Base-by-base conservation (phyloP, 2,113 vertebrate genomes). In the Urocolius indicus region DNA sequence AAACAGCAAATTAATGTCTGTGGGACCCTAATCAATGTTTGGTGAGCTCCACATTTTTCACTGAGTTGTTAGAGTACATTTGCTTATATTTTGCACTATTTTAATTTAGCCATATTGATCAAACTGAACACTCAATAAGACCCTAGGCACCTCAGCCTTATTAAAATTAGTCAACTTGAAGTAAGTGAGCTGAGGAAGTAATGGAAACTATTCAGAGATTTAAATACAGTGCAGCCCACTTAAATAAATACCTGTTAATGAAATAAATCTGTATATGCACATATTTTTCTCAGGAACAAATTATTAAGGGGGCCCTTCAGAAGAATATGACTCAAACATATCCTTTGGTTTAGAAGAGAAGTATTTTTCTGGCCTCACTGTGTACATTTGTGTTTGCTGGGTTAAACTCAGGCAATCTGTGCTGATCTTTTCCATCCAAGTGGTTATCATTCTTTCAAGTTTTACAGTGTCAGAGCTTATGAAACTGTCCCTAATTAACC, bases 91-190 rank as follows among this genome's bases (percentile, higher is more conserved):
- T 98, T 97, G 97, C 97, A 98, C 98, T 97, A 98, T 98, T 98
- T 98, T 98, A 98, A 98, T 98, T 98, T 98, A 98, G 95, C 96
- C 92, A 96, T 98, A 98, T 98, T 98, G 98, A 98, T 98, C 98
- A 98, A 98, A 97, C 95, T 77, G 95, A 98, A 95, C 97, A 97
- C 97, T 98, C 98, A 98, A 98, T 98, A 98, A 98, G 97, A 98
- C 98, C 98, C 96, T 97, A 97, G 98, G 97, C 98, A 98, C 96
- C 98, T 97, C 94, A 96, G 96, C 96, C 98, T 97, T 98, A 98
- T 98, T 98, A 98, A 98, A 98, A 98, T 98, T 98, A 98, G 98
- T 98, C 98, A 98, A 98, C 98, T 97, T 97, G 97, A 98, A 98
- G 97, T 97, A 95, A 98, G 96, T 78, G 95, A 98, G 93, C 96